A percentile compares a stretch with the other conserved stretches of the same genome.
These are phyloP conservation scores for Anoura caudifer DNA, from an alignment of 2,113 vertebrate genomes.

Conservation along the genomic window DNA sequence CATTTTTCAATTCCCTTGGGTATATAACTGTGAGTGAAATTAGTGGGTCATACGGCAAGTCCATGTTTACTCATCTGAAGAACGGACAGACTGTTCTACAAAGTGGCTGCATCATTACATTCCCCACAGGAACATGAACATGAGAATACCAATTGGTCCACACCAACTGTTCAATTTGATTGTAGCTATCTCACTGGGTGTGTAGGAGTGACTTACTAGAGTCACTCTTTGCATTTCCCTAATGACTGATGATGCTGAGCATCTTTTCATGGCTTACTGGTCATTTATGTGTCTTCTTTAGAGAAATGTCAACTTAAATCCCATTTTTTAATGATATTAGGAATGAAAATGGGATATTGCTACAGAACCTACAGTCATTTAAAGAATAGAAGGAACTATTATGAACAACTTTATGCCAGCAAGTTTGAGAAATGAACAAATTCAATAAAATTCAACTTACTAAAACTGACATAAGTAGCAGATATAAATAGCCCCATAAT, in stretches of 20 bases:
- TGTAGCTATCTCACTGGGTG: not conserved
- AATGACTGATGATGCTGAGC: not conserved
- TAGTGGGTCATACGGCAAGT: not conserved
- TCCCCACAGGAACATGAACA: not conserved
- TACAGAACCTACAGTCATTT: not conserved
- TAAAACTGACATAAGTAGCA: not conserved
- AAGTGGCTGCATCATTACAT: not conserved
- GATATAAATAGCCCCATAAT: not conserved
- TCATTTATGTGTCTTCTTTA: not conserved
- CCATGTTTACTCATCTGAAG: not conserved
- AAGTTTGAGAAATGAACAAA: constrained; percentile 13
- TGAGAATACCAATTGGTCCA: not conserved
- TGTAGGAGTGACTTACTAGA: not conserved
- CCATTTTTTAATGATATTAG: not conserved
- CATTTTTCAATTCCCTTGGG: not conserved
- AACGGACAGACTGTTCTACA: not conserved
- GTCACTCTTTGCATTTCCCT: not conserved
- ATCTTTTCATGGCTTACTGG: not conserved
- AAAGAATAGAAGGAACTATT: not conserved
- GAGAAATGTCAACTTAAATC: not conserved
- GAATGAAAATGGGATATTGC: not conserved
- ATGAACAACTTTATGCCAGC: not conserved
- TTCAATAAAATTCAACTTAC: not conserved
- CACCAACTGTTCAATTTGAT: not conserved
- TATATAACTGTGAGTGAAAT: not conserved